phyloP scores from a whole-genome alignment of 92 coral and sea anemone species.

The Bergia puertoricense region DNA sequence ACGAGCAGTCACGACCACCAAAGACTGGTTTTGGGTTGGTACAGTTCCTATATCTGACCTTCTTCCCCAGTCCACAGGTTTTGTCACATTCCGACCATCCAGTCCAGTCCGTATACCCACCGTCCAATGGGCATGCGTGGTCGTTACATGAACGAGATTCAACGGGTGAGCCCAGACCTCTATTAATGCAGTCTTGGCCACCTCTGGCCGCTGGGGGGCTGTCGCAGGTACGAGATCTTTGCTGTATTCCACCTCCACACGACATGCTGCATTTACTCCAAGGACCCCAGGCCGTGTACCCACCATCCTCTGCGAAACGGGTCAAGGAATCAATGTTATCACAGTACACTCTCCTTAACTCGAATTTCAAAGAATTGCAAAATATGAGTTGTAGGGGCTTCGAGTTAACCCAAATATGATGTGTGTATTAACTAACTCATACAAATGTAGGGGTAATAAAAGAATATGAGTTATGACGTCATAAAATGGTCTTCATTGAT shows the following conservation, averaged over 20 bases:
- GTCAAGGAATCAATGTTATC: background rate
- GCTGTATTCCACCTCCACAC: conserved; percentile 91
- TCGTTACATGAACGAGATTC: conserved; percentile 73
- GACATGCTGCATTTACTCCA: conserved; percentile 90
- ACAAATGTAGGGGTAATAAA: too few relatives aligned
- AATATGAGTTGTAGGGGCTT: background rate
- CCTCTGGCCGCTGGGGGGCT: conserved; percentile 87
- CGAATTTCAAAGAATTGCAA: background rate
- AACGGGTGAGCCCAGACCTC: conserved; percentile 78
- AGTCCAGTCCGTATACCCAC: conserved; percentile 96
- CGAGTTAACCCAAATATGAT: too few relatives aligned
- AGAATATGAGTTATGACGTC: too few relatives aligned
- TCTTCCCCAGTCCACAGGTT: conserved; percentile 86
- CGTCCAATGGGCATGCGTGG: conserved; percentile 82
- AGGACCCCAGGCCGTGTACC: conserved; percentile 85
- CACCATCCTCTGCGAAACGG: conserved; percentile 69
- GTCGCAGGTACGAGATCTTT: conserved; percentile 79
- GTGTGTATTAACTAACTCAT: too few relatives aligned
- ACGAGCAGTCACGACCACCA: conserved; percentile 86
- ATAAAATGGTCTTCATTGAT: too few relatives aligned
- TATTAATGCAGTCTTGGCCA: conserved; percentile 80
- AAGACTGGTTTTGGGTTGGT: conserved; percentile 87
- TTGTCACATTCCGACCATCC: conserved; percentile 94
- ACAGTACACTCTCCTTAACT: background rate
- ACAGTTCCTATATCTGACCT: conserved; percentile 77